Evolutionary conservation across 2,888 invertebrate species (phyloP), one percentile per base, ranked within the genome.

Genomic region (Hydraecia micacea): DNA sequence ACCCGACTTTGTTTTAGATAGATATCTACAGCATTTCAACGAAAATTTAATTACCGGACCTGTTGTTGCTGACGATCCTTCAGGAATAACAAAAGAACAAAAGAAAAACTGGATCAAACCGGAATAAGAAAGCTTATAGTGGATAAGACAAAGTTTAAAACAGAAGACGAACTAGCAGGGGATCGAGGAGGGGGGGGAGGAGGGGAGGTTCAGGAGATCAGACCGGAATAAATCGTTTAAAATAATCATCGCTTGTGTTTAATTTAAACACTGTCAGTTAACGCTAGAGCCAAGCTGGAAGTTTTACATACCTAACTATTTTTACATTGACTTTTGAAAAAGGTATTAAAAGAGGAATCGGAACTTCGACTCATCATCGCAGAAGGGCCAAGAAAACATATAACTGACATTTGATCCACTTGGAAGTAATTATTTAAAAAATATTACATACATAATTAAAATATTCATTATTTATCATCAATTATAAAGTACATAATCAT

Each of bases 401-500:
- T 4, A 70, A 2, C n/a, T 39, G 55, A 9, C 36, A 72, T 46
- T 55, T n/a, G 7, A 72, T 75, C 46, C n/a, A 49, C 32, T 72
- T 46, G 1, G 6, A 46, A 18, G 2, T 15, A 46, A 79, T 60
- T 66, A 66, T 58, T 32, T 49, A 42, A 13, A 66, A 39, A 79
- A 75, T 4, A 46, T 67, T 32, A 75, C 42, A 46, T 32, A 11
- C 5, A 1, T 42, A 36, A 60, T 46, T 46, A 67, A 39, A 60
- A 42, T 52, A 75, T 69, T 52, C 2, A 60, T 46, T 60, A 70
- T 80, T 75, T 70, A 80, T 69, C 42, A 28, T n/a, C 63, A 80
- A 75, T 70, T 60, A 66, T 46, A 0, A 65, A 32, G 49, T 36
- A 58, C 7, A 70, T 32, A 70, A 76, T 70, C 46, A 75, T 58